Percentiles rank a stretch among this genome's conserved stretches.
Conservation (phyloP, 2,797 vertebrate genomes). For the Pempheris klunzingeri region DNA sequence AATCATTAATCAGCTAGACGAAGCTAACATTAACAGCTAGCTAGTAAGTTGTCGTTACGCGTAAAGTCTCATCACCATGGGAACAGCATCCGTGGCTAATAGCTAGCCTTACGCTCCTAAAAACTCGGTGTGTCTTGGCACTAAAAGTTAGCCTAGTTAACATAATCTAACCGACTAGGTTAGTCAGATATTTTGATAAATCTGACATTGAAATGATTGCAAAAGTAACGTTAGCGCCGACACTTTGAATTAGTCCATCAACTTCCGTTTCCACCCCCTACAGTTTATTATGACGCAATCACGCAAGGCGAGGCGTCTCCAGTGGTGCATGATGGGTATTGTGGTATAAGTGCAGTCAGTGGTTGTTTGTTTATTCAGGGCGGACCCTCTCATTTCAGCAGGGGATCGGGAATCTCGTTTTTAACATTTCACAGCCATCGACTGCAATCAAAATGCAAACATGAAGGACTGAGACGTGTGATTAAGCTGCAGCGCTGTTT, state of each 20-base stretch:
- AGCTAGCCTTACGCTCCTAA: background rate
- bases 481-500: slow-evolving; percentile 15
- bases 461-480: slow-evolving; percentile 44
- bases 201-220: rapidly evolving
- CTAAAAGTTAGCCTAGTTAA: background rate
- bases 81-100: slow-evolving; percentile 50
- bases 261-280: background rate
- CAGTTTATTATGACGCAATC: background rate
- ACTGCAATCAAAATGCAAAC: slow-evolving; percentile 33
- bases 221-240: slow-evolving; percentile 34
- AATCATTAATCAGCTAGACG: background rate
- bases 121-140: background rate
- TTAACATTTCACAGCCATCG: background rate
- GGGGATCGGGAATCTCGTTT: slow-evolving; percentile 16
- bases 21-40: slow-evolving; percentile 7
- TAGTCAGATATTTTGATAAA: background rate
- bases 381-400: slow-evolving; percentile 25
- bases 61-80: slow-evolving; percentile 69
- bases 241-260: slow-evolving; percentile 43
- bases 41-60: background rate
- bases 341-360: slow-evolving; percentile 39
- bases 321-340: slow-evolving; percentile 67
- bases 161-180: rapidly evolving
- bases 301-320: background rate
- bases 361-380: slow-evolving; percentile 60